Conservation (phyloP, 2,888 invertebrate genomes). For the Mimas tiliae region DNA sequence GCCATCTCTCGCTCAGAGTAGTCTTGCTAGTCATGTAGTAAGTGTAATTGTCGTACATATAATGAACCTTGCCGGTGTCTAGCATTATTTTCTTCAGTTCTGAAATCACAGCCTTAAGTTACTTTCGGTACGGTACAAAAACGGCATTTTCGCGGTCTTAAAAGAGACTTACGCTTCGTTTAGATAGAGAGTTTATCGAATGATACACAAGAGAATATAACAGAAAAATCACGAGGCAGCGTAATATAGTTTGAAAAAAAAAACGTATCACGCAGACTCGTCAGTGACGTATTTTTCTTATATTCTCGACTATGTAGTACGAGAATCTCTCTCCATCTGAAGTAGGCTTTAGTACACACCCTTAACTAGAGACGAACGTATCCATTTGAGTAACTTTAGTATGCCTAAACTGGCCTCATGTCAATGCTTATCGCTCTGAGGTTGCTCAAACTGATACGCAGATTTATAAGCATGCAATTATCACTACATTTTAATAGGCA, state of each 20-base stretch:
- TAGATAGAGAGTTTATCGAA: no score
- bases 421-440: background rate
- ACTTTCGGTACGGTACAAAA: background rate
- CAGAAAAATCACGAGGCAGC: no score
- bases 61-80: background rate
- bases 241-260: no score
- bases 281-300: no score
- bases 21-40: background rate
- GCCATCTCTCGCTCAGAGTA: background rate
- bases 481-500: background rate
- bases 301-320: no score
- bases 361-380: background rate
- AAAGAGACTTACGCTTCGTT: no score
- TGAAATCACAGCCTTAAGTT: conserved; percentile 31
- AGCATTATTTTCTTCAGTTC: conserved; percentile 32
- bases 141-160: no score
- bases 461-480: background rate
- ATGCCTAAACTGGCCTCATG: background rate
- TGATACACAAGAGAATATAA: no score
- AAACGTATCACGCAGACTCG: no score
- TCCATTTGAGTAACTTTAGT: background rate
- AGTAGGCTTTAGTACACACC: no score
- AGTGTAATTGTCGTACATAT: conserved; percentile 15
- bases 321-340: no score
- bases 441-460: background rate